Evolutionary conservation across 2,797 vertebrate species (phyloP).

Genomic region (Centropyge bicolor): DNA sequence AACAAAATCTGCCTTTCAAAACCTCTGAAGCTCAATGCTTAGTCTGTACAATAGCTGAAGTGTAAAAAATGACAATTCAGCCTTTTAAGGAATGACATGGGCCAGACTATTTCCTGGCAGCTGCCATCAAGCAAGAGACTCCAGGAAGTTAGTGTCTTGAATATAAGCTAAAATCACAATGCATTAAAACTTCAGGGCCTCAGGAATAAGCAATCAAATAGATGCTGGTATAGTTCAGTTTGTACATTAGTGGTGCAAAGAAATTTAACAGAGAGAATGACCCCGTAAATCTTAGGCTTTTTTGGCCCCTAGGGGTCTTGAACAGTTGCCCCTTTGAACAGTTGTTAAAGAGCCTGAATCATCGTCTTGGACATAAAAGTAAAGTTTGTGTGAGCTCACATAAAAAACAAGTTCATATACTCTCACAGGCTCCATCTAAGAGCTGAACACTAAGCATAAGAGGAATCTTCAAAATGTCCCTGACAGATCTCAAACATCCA

Average conservation of each 20-base stretch:
- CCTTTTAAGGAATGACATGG: neutral
- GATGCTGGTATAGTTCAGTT: neutral
- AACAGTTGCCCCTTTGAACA: neutral
- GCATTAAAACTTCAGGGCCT: neutral
- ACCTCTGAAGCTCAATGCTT: neutral
- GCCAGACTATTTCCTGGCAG: neutral
- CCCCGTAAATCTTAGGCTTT: neutral
- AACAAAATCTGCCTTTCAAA: no score
- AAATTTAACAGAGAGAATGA: neutral
- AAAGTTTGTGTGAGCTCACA: neutral
- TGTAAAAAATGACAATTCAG: neutral
- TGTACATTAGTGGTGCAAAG: neutral
- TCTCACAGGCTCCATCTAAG: neutral
- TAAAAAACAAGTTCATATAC: neutral
- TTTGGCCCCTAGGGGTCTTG: neutral
- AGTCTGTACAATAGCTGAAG: neutral
- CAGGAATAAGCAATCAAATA: neutral
- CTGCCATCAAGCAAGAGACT: neutral
- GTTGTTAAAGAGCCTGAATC: neutral
- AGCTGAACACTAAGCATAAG: neutral
- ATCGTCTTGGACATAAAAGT: neutral
- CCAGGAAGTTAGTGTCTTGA: neutral
- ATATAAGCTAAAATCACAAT: neutral
- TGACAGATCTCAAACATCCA: conserved; percentile 6
- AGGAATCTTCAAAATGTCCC: conserved; percentile 9